Evolutionary conservation across 2,113 vertebrate species (phyloP), one percentile per base, ranked within the genome.

Genomic region (Seriola quinqueradiata): DNA sequence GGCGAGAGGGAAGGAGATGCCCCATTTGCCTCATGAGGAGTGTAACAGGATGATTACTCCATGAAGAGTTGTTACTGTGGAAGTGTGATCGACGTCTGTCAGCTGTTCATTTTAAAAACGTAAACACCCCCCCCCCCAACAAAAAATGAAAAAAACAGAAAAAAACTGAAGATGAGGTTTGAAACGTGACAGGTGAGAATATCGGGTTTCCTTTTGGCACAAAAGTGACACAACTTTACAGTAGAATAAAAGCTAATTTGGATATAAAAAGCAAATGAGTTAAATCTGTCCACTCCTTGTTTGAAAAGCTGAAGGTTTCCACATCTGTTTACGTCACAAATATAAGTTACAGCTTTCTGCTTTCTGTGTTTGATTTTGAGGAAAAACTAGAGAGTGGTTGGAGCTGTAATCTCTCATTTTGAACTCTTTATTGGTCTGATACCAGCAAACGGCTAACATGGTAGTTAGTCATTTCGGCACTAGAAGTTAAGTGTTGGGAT

Each of bases 21-120:
- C 23, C 77, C 46, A 71, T 75, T 78, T 76, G 85, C 70, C 66
- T 58, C 54, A 69, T 74, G 68, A 83, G 82, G 83, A 89, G 82
- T 76, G 67, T 79, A 82, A 83, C 79, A 63, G 82, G 73, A 69
- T 21, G 36, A 72, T 79, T 64, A 32, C 63, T 84, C 46, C n/a
- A 21, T 79, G 44, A 65, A 63, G 64, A 52, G 55, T 77, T 66
- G 75, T 74, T 48, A 54, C 42, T 40, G 69, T 10, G 61, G 40
- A 73, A 57, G 54, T 70, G 23, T 38, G 55, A 71, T 44, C 19
- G 8, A 50, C 70, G 21, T 55, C 65, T 40, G 46, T 77, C 72
- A 63, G 7, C 44, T 66, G 73, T 67, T 73, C 12, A 19, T 34
- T 19, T 21, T 66, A 38, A 65, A 72, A 66, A 17, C 42, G n/a